These are phyloP conservation scores for Corbicula japonica DNA, from an alignment of 2,888 invertebrate species.

Conservation along the genomic window DNA sequence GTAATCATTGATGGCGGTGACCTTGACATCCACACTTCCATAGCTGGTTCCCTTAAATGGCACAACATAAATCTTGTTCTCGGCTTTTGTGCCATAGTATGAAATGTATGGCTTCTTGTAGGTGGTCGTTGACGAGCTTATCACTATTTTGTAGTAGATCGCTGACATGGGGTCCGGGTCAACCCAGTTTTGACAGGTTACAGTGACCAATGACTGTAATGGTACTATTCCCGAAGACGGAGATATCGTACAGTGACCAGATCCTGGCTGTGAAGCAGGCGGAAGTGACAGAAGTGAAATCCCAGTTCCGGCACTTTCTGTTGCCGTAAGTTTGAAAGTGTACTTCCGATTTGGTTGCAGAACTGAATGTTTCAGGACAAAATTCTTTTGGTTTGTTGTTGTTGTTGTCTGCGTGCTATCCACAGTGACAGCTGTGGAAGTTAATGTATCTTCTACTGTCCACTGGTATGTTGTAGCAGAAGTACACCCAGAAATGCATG, in stretches of 20 bases:
- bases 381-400: constrained; percentile 59
- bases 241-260: constrained; percentile 51
- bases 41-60: constrained; percentile 53
- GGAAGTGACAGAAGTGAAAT: constrained; percentile 48
- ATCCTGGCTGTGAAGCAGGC: constrained; percentile 67
- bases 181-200: constrained; percentile 68
- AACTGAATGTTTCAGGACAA: constrained; percentile 67
- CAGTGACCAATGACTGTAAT: constrained; percentile 54
- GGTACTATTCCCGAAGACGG: constrained; percentile 50
- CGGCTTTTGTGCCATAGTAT: constrained; percentile 68
- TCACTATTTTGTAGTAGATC: constrained; percentile 63
- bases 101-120: constrained; percentile 55
- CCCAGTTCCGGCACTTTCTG: constrained; percentile 44
- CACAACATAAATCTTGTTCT: constrained; percentile 66
- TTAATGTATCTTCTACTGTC: constrained; percentile 57
- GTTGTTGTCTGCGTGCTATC: constrained; percentile 28
- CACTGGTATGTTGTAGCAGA: constrained; percentile 63
- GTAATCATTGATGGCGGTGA: constrained; percentile 72
- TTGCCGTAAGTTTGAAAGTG: constrained; percentile 63
- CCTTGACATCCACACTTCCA: constrained; percentile 58
- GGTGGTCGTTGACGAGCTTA: constrained; percentile 17
- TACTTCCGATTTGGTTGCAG: constrained; percentile 60
- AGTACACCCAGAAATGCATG: constrained; percentile 70
- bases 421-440: constrained; percentile 9
- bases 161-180: constrained; percentile 66